Evolutionary conservation across 2,888 invertebrate genomes (phyloP).

Genomic region (Cosmia trapezina): DNA sequence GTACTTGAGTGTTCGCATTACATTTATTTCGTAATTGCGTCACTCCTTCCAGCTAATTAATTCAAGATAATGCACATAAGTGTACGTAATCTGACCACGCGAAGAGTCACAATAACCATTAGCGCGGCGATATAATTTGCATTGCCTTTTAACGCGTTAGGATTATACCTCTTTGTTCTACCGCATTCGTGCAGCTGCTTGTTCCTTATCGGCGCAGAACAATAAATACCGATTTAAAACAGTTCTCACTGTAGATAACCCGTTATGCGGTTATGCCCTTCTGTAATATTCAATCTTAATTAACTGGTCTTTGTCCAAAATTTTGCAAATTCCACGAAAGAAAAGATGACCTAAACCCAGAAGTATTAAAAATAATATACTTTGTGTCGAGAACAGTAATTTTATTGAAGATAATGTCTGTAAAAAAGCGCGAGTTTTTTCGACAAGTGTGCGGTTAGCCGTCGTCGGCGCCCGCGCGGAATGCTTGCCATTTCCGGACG

Average conservation of each 20-base stretch:
- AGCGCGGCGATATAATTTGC: constrained; percentile 75
- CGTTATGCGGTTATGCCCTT: constrained; percentile 72
- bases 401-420: constrained; percentile 61
- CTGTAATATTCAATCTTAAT: constrained; percentile 60
- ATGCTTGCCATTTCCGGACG: constrained; percentile 90
- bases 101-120: constrained; percentile 73
- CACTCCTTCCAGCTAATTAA: constrained; percentile 78
- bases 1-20: constrained; percentile 23
- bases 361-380: constrained; percentile 19
- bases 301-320: constrained; percentile 57
- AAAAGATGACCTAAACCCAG: constrained; percentile 36
- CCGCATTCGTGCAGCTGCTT: constrained; percentile 83
- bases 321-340: constrained; percentile 49
- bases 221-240: constrained; percentile 86
- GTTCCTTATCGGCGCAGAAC: constrained; percentile 83
- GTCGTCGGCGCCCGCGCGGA: constrained; percentile 83
- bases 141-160: constrained; percentile 79
- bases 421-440: constrained; percentile 77
- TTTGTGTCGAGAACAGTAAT: constrained; percentile 42
- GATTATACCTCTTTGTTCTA: constrained; percentile 86
- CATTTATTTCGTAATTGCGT: constrained; percentile 71
- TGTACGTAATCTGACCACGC: constrained; percentile 75
- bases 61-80: constrained; percentile 82
- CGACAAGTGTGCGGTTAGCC: constrained; percentile 80
- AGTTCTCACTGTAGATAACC: constrained; percentile 83